These are phyloP conservation scores for Callochromis pleurospilus DNA, from an alignment of 2,113 vertebrate species.

Conservation along the genomic window DNA sequence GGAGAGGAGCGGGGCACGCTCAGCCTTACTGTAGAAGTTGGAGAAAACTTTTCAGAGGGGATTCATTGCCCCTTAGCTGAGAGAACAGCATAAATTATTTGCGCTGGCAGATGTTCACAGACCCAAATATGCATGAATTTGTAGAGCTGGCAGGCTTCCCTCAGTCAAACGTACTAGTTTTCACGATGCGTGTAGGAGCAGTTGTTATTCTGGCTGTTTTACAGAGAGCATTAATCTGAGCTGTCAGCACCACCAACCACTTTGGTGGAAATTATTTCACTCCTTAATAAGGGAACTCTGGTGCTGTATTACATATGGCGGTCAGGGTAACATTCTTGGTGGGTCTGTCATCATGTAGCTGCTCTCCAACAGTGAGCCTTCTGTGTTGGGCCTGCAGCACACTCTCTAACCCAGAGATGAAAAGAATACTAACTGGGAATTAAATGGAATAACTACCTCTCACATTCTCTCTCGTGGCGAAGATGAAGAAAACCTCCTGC, in stretches of 20 bases:
- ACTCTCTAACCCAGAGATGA: constrained; percentile 47
- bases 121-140: constrained; percentile 85
- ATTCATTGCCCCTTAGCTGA: constrained; percentile 68
- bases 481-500: constrained; percentile 4
- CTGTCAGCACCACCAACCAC: constrained; percentile 58
- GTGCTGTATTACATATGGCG: constrained; percentile 66
- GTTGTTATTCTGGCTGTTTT: constrained; percentile 65
- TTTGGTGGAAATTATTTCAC: constrained; percentile 61
- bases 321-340: constrained; percentile 68
- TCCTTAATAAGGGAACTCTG: constrained; percentile 67
- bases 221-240: constrained; percentile 67
- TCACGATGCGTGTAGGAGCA: constrained; percentile 66
- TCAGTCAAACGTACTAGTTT: constrained; percentile 65
- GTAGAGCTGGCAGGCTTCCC: constrained; percentile 71
- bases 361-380: constrained; percentile 55
- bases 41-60: constrained; percentile 66
- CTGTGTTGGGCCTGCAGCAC: constrained; percentile 40
- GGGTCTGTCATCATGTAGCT: constrained; percentile 63
- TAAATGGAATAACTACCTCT: constrained; percentile 43
- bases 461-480: constrained; percentile 1
- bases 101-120: constrained; percentile 79
- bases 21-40: constrained; percentile 60
- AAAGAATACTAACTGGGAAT: constrained; percentile 46
- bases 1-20: not conserved
- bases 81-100: constrained; percentile 78